Conservation (phyloP, 2,888 invertebrate species). For the Microdon myrmicae region DNA sequence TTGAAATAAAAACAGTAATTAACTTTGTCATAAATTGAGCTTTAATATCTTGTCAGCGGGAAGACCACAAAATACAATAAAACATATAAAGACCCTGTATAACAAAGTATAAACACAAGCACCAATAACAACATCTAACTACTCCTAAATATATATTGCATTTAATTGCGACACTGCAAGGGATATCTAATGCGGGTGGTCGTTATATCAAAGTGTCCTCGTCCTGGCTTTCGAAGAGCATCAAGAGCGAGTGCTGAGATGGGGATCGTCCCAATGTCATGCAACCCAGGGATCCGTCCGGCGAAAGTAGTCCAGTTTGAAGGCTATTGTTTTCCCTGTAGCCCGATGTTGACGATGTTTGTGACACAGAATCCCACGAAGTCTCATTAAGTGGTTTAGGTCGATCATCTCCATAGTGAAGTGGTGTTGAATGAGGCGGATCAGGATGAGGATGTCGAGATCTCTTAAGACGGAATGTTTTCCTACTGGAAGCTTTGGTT, state of each 20-base stretch:
- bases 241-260: slow-evolving; percentile 80
- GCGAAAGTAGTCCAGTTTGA: slow-evolving; percentile 66
- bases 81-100: slow-evolving; percentile 6
- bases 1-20: no score
- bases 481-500: slow-evolving; percentile 92
- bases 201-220: slow-evolving; percentile 85
- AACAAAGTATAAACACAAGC: slow-evolving; percentile 38
- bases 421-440: slow-evolving; percentile 57
- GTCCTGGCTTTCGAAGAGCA: slow-evolving; percentile 83
- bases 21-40: no score
- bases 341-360: slow-evolving; percentile 88
- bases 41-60: no score
- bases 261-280: slow-evolving; percentile 76
- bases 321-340: slow-evolving; percentile 77
- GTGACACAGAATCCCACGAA: slow-evolving; percentile 84
- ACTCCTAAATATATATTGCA: slow-evolving; percentile 9
- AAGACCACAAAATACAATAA: slow-evolving; percentile 10
- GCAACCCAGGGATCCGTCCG: slow-evolving; percentile 71
- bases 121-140: slow-evolving; percentile 10
- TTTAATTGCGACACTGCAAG: slow-evolving; percentile 42
- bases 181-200: no score
- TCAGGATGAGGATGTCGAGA: slow-evolving; percentile 78
- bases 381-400: slow-evolving; percentile 71
- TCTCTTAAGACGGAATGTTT: slow-evolving; percentile 88
- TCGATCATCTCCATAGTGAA: slow-evolving; percentile 56